Evolutionary conservation across 2,888 invertebrate genomes (phyloP).

Genomic region (Dendrolimus houi): DNA sequence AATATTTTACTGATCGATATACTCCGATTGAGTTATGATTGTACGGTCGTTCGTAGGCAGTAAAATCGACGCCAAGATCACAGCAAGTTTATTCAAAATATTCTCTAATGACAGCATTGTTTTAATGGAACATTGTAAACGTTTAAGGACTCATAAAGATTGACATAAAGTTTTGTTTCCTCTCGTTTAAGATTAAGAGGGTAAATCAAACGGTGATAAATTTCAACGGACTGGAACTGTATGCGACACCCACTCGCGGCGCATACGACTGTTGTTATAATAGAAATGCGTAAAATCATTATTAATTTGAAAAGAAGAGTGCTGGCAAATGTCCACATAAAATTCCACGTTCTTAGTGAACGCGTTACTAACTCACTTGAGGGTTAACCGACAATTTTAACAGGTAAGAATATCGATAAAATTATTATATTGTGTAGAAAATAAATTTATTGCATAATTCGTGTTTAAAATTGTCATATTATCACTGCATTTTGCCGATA

Average conservation of each 20-base stretch:
- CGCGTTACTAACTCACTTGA: not conserved
- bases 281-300: slow-evolving; percentile 68
- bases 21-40: not conserved
- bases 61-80: not conserved
- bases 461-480: no score
- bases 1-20: not conserved
- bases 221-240: slow-evolving; percentile 29
- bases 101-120: not conserved
- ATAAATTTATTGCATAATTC: no score
- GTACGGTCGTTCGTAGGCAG: not conserved
- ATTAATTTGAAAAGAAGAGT: slow-evolving; percentile 68
- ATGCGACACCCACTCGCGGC: slow-evolving; percentile 47
- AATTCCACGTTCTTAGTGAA: slow-evolving; percentile 33
- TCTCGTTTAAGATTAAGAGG: slow-evolving; percentile 54
- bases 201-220: slow-evolving; percentile 67
- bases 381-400: not conserved
- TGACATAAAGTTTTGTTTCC: slow-evolving; percentile 46
- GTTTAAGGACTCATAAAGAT: slow-evolving; percentile 39
- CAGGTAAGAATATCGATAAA: not conserved
- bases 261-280: slow-evolving; percentile 57
- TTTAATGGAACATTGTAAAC: slow-evolving; percentile 15
- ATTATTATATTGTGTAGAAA: no score
- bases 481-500: no score
- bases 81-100: not conserved
- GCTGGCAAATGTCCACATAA: slow-evolving; percentile 62